Evolutionary conservation across 2,888 invertebrate species (phyloP), one percentile per base, ranked within the genome.

Genomic region (Molorchus minor): DNA sequence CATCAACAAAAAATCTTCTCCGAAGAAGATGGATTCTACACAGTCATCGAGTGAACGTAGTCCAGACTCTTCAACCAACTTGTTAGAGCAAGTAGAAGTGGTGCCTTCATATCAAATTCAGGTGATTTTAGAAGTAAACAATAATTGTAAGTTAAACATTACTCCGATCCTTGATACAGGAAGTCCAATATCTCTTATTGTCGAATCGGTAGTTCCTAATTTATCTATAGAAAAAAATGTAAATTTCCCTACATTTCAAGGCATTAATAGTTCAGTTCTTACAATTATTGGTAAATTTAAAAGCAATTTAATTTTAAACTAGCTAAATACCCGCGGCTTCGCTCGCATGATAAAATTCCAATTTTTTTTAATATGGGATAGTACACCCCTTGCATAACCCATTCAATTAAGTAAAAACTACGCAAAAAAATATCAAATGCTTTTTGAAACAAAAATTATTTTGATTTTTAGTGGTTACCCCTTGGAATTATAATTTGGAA

Each of bases 181-280:
- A 13, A 43, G 43, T 21, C 43, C 43, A 7, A 43, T 43, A 4
- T 43, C 43, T 1, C n/a, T 43, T n/a, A 43, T 43, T 2, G 8
- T 0, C 3, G 43, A 43, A 21, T n/a, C 10, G 5, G 8, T 43
- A 2, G 25, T 43, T 21, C 43, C 43, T 19, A 19, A n/a, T 25
- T 7, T n/a, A 12, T 21, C n/a, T 10, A 21, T 43, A 1, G 10
- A 15, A 17, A 17, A 7, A 17, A 20, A 7, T 12, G 13, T 2
- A 15, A n/a, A 5, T 19, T 12, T n/a, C 1, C 1, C 20, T 13
- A 25, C 12, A 19, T 43, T 43, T 10, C 19, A 19, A 21, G 43
- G 43, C n/a, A 43, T 43, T 3, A 25, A 43, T 43, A 12, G 25
- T 4, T 19, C 2, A 1, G 20, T 12, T 12, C 20, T 43, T 12